Evolutionary conservation across 2,797 vertebrate species (phyloP), one percentile per base, ranked within the genome.

Genomic region (Perodicticus potto): DNA sequence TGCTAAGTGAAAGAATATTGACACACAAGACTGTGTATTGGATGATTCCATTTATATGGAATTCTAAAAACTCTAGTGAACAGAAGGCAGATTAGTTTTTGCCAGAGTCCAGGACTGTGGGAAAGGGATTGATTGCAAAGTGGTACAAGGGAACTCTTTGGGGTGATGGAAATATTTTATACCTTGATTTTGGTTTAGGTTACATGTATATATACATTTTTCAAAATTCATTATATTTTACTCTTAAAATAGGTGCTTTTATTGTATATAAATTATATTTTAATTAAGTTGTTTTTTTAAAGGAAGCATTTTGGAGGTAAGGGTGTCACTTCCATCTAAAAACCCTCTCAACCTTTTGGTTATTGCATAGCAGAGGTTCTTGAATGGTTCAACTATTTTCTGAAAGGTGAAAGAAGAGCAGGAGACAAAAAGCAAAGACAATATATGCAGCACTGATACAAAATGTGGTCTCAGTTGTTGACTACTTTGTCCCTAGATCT

Each of bases 221-320:
- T 94, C 49, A 86, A 40, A 84, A 72, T 85, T 59, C 16, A 40
- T 78, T 87, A 69, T 85, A 63, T 93, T 87, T 97, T 80, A 89
- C 34, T 74, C 17, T 84, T 88, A 45, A 94, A 90, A 37, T 43
- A 40, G 27, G 3, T 93, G 27, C 3, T 73, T 85, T 92, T 73
- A 86, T 83, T 93, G 16, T 67, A 25, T 72, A 70, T 86, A 94
- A 89, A 49, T 80, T 43, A 59, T 73, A 82, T 63, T 94, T 93
- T 86, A 57, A 77, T 92, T 83, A 95, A 81, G 80, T 57, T 69
- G 14, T 84, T 88, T 89, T 96, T 90, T 92, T 84, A 88, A 92
- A 96, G 84, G 57, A 89, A 83, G n/a, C 57, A 95, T 9, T 78
- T 92, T 91, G n/a, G 57, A 93, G 70, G 53, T 69, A 65, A 84